Percentiles rank a stretch among this genome's conserved stretches.
phyloP scores from a whole-genome alignment of 92 coral and sea anemone species.

The Palythoa grandis region DNA sequence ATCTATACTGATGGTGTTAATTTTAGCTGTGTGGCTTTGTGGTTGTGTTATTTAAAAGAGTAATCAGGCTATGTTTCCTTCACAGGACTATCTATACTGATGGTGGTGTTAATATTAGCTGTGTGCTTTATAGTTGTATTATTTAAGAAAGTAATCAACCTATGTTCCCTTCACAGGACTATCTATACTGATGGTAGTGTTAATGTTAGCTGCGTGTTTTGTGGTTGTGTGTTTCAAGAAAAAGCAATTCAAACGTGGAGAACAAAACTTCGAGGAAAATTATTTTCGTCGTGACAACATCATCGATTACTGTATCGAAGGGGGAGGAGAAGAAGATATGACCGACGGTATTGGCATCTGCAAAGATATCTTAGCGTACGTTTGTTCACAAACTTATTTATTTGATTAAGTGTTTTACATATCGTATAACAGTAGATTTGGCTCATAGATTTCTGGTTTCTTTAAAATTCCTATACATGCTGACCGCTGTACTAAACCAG shows the following conservation, averaged over 20 bases:
- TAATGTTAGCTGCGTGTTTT: constrained; percentile 64
- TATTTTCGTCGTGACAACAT: constrained; percentile 86
- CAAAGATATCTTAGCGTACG: constrained; percentile 57
- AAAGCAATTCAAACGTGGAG: constrained; percentile 57
- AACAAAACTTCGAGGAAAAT: constrained; percentile 58
- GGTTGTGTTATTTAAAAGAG: neutral
- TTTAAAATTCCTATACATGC: too few species aligned
- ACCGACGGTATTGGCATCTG: constrained; percentile 55
- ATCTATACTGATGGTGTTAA: neutral
- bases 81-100: constrained; percentile 69
- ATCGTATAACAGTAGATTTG: neutral
- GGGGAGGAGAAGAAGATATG: constrained; percentile 82
- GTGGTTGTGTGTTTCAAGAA: constrained; percentile 64
- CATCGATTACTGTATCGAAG: constrained; percentile 81
- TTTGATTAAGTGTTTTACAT: neutral
- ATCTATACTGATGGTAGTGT: constrained; percentile 63
- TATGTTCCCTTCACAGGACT: constrained; percentile 53
- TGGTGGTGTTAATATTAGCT: constrained; percentile 62
- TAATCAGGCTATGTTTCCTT: neutral
- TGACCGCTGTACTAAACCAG: too few species aligned
- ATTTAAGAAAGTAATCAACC: neutral
- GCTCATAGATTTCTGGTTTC: too few species aligned
- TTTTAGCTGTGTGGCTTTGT: neutral
- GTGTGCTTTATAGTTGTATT: constrained; percentile 23
- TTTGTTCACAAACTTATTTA: neutral